Percentiles rank a stretch among this genome's conserved stretches.
Conservation (phyloP, 2,113 vertebrate species). For the Antechinus stuartii region DNA sequence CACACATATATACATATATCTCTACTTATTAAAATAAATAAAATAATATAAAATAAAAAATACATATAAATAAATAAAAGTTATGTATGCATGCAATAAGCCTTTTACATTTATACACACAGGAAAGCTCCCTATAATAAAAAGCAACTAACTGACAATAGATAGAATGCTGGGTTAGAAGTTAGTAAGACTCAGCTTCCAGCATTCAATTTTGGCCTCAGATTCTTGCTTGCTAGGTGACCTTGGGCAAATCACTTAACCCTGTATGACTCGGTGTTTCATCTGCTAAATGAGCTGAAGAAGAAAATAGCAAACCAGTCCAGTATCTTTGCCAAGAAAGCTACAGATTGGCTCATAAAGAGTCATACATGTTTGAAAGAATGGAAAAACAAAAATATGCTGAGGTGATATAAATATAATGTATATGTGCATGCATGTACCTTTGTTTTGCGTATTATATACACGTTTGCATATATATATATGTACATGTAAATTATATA, state of each 20-base stretch:
- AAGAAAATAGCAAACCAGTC: not conserved
- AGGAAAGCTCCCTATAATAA: not conserved
- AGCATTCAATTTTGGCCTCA: not conserved
- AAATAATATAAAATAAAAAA: too few species aligned
- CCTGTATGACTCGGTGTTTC: not conserved
- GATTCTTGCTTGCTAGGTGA: not conserved
- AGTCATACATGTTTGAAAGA: not conserved
- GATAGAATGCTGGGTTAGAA: not conserved
- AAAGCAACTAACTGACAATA: not conserved
- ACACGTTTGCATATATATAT: too few species aligned
- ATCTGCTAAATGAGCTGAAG: not conserved
- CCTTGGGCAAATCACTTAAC: too few species aligned
- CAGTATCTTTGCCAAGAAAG: not conserved
- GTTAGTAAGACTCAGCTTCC: not conserved
- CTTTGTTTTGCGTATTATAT: too few species aligned
- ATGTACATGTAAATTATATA: not conserved
- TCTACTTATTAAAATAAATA: not conserved
- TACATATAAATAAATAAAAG: not conserved
- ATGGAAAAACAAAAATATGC: not conserved
- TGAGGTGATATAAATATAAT: not conserved
- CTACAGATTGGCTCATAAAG: not conserved
- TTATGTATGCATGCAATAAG: too few species aligned
- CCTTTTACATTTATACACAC: too few species aligned
- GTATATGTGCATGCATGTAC: too few species aligned
- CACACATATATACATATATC: not conserved